A percentile compares a stretch with the other conserved stretches of the same genome.
These are phyloP conservation scores for Hipparchia sbordonii DNA, from an alignment of 2,888 invertebrate species.

Conservation along the genomic window DNA sequence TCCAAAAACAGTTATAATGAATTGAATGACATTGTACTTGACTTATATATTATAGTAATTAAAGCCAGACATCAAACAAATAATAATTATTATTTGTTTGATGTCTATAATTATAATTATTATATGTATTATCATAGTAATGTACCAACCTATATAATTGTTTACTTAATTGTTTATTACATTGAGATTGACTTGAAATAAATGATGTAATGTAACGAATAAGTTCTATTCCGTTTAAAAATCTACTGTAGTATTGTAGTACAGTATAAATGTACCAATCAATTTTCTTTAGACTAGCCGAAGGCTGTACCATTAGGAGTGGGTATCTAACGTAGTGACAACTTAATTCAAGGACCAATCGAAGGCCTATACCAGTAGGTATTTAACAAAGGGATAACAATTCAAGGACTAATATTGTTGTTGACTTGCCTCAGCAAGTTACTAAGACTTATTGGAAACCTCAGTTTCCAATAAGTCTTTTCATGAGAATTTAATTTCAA, in stretches of 20 bases:
- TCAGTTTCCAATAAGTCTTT: neutral
- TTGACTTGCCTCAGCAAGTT: too few species aligned
- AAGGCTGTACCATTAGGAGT: neutral
- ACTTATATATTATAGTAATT: neutral
- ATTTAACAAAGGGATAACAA: too few species aligned
- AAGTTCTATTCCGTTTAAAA: too few species aligned
- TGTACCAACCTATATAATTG: neutral
- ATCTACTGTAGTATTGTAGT: too few species aligned
- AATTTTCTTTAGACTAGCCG: too few species aligned
- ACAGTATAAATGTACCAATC: too few species aligned
- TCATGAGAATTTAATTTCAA: neutral
- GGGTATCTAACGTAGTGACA: neutral
- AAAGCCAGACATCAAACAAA: neutral
- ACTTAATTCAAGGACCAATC: neutral
- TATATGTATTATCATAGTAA: neutral
- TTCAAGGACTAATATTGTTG: neutral
- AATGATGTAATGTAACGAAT: neutral
- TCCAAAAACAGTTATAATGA: conserved; percentile 11
- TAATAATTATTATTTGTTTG: neutral
- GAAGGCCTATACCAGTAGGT: too few species aligned
- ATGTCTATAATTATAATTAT: too few species aligned
- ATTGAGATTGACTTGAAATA: neutral
- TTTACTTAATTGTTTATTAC: neutral
- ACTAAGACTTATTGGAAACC: too few species aligned
- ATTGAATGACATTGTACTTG: conserved; percentile 12